Evolutionary conservation across 2,797 vertebrate genomes (phyloP), one percentile per base, ranked within the genome.

Genomic region (Neopelma chrysocephalum): DNA sequence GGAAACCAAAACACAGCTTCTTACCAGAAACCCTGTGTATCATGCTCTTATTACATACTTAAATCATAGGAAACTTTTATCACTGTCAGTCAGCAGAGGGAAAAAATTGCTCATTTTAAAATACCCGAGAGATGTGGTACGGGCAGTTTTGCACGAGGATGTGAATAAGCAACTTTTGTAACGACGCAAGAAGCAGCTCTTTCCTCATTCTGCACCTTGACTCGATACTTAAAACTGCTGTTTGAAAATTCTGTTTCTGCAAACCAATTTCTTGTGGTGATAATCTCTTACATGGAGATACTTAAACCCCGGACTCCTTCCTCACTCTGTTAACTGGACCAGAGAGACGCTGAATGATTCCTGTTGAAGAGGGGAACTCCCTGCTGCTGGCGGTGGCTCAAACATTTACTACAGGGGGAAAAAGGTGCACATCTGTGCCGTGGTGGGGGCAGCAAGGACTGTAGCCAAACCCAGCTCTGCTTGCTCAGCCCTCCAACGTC

Each of bases 1-100:
- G 81, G 91, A 87, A 80, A 82, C n/a, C 13, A 85, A 83, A 91
- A 70, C 6, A n/a, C 50, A 57, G 20, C 48, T 83, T 71, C 87
- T 97, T 94, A 96, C 91, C 91, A 95, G 94, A 96, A 96, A 78
- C 36, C 12, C 19, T 31, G 7, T 78, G 75, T 94, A 82, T 95
- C 79, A 71, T 23, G 29, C 31, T 92, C 60, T 60, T 78, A 34
- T 51, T 95, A 42, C 79, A 62, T 54, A n/a, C 64, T 87, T 83
- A 83, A 91, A 78, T 62, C 0, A 10, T 42, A 91, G 84, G 91
- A 91, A 95, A 91, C 19, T 90, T 68, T 13, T 65, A 58, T 87
- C 84, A 75, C 38, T 78, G 54, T 75, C 60, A 43, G 68, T 92
- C 65, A 38, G 16, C 65, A 54, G 57, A 82, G 53, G 56, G 38